Evolutionary conservation across 1,140 invertebrate genomes (phyloP).

Genomic region (Caerostris extrusa): DNA sequence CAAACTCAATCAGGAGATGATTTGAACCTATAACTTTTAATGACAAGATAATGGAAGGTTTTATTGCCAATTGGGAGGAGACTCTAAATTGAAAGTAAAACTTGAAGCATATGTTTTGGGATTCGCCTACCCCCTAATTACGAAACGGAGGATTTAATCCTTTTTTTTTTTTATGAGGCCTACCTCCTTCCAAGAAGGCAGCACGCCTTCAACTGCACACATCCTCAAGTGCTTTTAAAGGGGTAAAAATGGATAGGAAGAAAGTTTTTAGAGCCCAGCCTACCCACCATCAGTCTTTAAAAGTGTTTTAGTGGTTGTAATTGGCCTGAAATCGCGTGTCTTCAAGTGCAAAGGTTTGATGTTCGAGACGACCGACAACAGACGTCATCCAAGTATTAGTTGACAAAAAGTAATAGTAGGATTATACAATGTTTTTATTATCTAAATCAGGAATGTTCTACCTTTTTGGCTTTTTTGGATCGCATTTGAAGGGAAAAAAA

Average conservation of each 20-base stretch:
- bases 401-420: too few relatives aligned
- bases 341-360: neutral
- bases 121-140: constrained; percentile 30
- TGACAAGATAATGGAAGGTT: constrained; percentile 36
- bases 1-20: too few relatives aligned
- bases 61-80: neutral
- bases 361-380: too few relatives aligned
- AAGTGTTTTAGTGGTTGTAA: neutral
- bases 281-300: neutral
- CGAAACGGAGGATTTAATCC: constrained; percentile 30
- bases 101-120: constrained; percentile 10
- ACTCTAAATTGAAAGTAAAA: constrained; percentile 51
- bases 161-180: constrained; percentile 29
- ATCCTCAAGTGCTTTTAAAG: neutral
- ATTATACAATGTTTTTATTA: too few relatives aligned
- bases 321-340: neutral
- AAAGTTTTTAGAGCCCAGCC: neutral
- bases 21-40: constrained; percentile 39
- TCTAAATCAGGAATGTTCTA: too few relatives aligned
- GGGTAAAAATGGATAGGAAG: neutral
- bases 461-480: too few relatives aligned
- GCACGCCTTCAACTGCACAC: neutral
- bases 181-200: neutral
- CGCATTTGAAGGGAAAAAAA: too few relatives aligned
- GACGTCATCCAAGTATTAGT: too few relatives aligned